Evolutionary conservation across 2,113 vertebrate species (phyloP).

Genomic region (Elephantulus edwardii): DNA sequence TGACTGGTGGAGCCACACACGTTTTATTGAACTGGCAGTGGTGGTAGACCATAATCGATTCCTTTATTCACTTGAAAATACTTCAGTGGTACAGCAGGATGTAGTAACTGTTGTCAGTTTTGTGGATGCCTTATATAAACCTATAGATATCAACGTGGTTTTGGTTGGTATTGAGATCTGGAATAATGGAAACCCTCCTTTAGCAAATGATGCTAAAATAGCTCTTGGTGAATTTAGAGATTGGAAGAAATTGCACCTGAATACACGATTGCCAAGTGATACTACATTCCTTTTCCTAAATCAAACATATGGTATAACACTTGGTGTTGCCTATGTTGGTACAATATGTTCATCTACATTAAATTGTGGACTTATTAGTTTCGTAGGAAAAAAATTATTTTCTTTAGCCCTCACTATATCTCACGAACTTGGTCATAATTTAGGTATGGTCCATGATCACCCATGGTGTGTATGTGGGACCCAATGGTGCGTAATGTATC

Average conservation of each 20-base stretch:
- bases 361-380: slow-evolving; percentile 53
- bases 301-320: neutral
- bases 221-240: neutral
- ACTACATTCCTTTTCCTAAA: slow-evolving; percentile 68
- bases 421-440: slow-evolving; percentile 78
- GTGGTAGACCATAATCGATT: slow-evolving; percentile 63
- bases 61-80: neutral
- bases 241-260: slow-evolving; percentile 9
- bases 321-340: slow-evolving; percentile 66
- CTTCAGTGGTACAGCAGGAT: slow-evolving; percentile 48
- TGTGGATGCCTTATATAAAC: slow-evolving; percentile 57
- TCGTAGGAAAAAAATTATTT: neutral
- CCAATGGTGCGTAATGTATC: slow-evolving; percentile 67
- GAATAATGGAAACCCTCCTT: slow-evolving; percentile 62
- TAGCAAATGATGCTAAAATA: accelerated
- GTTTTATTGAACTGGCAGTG: slow-evolving; percentile 63
- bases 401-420: neutral
- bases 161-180: slow-evolving; percentile 79
- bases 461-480: slow-evolving; percentile 34
- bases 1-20: slow-evolving; percentile 66
- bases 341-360: slow-evolving; percentile 4
- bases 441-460: slow-evolving; percentile 69
- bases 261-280: slow-evolving; percentile 54
- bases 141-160: slow-evolving; percentile 60
- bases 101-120: slow-evolving; percentile 64